Evolutionary conservation across 2,797 vertebrate species (phyloP), one percentile per base, ranked within the genome.

Genomic region (Pempheris klunzingeri): DNA sequence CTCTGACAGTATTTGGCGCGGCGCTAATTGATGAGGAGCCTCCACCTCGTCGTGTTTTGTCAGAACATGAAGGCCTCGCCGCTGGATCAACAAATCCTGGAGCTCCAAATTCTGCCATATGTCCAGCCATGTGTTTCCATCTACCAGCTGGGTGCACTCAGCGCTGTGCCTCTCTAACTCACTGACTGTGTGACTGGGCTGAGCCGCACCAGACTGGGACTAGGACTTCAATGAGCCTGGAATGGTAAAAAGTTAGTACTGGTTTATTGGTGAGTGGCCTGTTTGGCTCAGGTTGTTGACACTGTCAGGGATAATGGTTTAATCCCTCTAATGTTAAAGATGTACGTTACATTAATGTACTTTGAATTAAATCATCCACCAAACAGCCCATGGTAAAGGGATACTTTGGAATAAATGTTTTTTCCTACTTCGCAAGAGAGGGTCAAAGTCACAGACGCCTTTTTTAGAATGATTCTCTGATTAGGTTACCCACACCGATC

Each of bases 21-120:
- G 72, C 20, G 13, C 85, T 91, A 90, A 92, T 89, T 91, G 88
- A 92, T 20, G 43, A 59, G 78, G 67, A 82, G 84, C 57, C 75
- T 76, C 85, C 77, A 88, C 79, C 79, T 91, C 81, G 3, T 69
- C 2, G 24, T 83, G 85, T 90, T 90, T 91, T 88, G 87, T 87
- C 84, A 82, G 78, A 82, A 89, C 89, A 87, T 54, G 64, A 90
- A 78, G 83, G 71, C 85, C 77, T 73, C 28, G 65, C 71, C 81
- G 85, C 90, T 81, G 72, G 84, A 89, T 91, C 86, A 90, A 90
- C 88, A 92, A 76, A 90, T 84, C 69, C 71, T 77, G 74, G 83
- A 83, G 78, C 78, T 89, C 83, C 78, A 90, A 88, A 89, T 76
- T 87, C 83, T 81, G 80, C 90, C 92, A 93, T 93, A 90, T 92